Percentiles rank a stretch among this genome's conserved stretches.
Conservation (phyloP, 2,797 vertebrate genomes). For the Karalla daura region DNA sequence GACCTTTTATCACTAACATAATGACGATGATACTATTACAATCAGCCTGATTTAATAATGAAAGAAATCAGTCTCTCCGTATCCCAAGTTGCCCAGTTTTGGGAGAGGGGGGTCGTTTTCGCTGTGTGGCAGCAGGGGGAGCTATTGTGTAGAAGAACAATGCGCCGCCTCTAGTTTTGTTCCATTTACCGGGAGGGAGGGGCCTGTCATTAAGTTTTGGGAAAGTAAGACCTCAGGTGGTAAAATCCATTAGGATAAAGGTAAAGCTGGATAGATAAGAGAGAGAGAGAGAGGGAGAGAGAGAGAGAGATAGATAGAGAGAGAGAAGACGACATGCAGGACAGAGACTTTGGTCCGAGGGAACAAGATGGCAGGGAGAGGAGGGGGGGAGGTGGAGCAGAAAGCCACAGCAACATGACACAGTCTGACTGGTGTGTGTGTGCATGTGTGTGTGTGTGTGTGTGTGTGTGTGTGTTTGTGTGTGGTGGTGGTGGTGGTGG, state of each 20-base stretch:
- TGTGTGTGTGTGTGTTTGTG: too few relatives aligned
- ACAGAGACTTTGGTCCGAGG: slow-evolving; percentile 8
- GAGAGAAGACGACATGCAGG: slow-evolving; percentile 6
- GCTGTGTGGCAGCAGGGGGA: slow-evolving; percentile 64
- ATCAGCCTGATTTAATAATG: neutral
- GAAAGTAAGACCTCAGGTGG: slow-evolving; percentile 68
- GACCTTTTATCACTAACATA: neutral
- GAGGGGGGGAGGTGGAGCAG: slow-evolving; percentile 22
- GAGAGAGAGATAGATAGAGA: slow-evolving; percentile 39
- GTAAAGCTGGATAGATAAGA: slow-evolving; percentile 42
- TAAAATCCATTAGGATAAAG: slow-evolving; percentile 64
- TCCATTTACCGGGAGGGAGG: slow-evolving; percentile 31
- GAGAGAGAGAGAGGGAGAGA: slow-evolving; percentile 27
- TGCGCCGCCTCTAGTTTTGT: slow-evolving; percentile 14
- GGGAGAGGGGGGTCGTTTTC: neutral
- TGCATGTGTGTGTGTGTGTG: too few relatives aligned
- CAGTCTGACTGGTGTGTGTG: neutral
- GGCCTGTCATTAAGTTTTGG: slow-evolving; percentile 48
- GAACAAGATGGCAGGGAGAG: slow-evolving; percentile 11
- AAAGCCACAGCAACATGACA: slow-evolving; percentile 4
- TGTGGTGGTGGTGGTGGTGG: too few relatives aligned
- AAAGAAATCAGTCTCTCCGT: neutral
- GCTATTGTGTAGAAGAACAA: slow-evolving; percentile 56
- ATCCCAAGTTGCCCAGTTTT: neutral
- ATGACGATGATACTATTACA: neutral